A percentile compares a stretch with the other conserved stretches of the same genome.
phyloP scores from a whole-genome alignment of 1,140 invertebrate genomes.

The Drosophila ercepeae region DNA sequence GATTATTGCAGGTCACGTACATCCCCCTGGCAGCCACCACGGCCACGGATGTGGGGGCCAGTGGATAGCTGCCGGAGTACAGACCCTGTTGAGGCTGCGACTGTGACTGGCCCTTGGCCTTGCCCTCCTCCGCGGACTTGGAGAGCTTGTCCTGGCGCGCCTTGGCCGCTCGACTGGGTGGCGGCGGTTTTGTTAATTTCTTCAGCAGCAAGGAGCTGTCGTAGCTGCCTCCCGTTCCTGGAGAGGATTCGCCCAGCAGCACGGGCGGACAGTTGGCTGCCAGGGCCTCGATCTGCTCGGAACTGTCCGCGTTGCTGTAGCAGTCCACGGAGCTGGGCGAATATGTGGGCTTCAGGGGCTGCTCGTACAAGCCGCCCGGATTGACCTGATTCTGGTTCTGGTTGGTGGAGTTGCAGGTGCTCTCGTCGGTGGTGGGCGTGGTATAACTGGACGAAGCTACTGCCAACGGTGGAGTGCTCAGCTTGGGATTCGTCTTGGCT shows the following conservation, averaged over 20 bases:
- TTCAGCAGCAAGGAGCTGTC: conserved; percentile 66
- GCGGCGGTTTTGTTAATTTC: conserved; percentile 58
- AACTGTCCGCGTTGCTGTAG: conserved; percentile 73
- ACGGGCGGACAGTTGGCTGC: conserved; percentile 37
- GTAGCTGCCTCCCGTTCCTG: conserved; percentile 37
- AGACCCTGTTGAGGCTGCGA: conserved; percentile 47
- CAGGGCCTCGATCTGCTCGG: conserved; percentile 53
- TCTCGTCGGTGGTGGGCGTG: conserved; percentile 63
- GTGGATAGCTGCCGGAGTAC: conserved; percentile 64
- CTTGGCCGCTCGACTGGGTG: conserved; percentile 45
- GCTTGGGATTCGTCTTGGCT: conserved; percentile 49
- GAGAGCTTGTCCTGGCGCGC: conserved; percentile 54
- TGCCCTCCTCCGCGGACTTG: conserved; percentile 61
- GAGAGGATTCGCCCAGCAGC: conserved; percentile 43
- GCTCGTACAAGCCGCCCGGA: conserved; percentile 55
- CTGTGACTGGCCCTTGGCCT: conserved; percentile 41
- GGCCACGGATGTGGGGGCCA: conserved; percentile 68
- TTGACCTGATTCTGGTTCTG: conserved; percentile 39
- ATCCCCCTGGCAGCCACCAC: conserved; percentile 92
- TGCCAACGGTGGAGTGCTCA: conserved; percentile 57
- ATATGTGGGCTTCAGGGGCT: conserved; percentile 72
- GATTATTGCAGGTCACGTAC: conserved; percentile 93
- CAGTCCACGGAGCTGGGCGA: conserved; percentile 75
- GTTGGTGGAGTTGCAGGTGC: conserved; percentile 65
- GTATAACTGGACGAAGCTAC: conserved; percentile 58